phyloP scores from a whole-genome alignment of 2,797 vertebrate species.

The Pantherophis vulpinus region DNA sequence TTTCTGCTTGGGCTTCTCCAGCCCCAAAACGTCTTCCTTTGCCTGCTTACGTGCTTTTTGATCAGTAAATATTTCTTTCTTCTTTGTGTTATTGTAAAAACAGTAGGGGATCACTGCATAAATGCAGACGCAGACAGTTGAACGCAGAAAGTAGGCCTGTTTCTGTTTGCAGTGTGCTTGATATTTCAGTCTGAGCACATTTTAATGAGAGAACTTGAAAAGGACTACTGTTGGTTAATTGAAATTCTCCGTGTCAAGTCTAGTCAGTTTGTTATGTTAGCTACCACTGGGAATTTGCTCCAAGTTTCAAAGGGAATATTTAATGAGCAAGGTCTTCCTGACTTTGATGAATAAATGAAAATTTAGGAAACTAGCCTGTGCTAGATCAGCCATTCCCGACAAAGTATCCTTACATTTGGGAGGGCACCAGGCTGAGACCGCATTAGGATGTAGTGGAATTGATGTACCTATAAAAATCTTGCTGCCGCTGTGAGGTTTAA shows the following conservation, averaged over 20 bases:
- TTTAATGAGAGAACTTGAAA: conserved; percentile 18
- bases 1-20: not conserved
- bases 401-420: not conserved
- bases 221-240: conserved; percentile 14
- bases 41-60: not conserved
- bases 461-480: not conserved
- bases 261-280: conserved; percentile 25
- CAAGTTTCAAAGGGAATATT: conserved; percentile 5
- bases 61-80: not conserved
- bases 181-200: conserved; percentile 4
- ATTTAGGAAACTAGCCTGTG: not conserved
- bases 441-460: not conserved
- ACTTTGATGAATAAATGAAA: conserved; percentile 5
- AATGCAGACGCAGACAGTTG: not conserved
- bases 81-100: not conserved
- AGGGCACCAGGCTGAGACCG: not conserved
- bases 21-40: not conserved
- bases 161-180: not conserved
- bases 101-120: not conserved
- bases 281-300: conserved; percentile 24
- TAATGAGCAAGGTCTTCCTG: not conserved
- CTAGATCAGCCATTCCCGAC: not conserved
- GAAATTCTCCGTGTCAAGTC: conserved; percentile 8
- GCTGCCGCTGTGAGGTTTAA: not conserved
- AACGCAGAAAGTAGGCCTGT: not conserved